Conservation (phyloP, 2,113 vertebrate genomes). For the Bos indicus region DNA sequence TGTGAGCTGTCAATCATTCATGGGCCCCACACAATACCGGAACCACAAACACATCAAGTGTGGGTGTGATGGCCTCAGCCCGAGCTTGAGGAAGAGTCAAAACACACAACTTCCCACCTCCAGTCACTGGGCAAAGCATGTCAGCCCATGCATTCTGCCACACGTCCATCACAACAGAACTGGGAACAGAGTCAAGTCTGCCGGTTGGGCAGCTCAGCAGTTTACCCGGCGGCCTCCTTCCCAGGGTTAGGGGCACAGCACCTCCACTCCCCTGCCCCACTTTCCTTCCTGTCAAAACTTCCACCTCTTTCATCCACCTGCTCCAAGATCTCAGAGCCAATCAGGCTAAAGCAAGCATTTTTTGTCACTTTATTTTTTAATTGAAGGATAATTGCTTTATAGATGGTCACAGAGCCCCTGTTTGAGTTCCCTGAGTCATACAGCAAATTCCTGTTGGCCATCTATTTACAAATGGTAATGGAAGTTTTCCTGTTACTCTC, state of each 20-base stretch:
- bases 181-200: accelerated
- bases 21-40: background rate
- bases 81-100: background rate
- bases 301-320: accelerated
- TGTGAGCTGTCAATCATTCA: accelerated
- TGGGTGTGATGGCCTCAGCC: too few relatives aligned
- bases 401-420: background rate
- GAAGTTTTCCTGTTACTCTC: background rate
- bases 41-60: background rate
- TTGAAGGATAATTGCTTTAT: background rate
- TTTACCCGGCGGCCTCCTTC: background rate
- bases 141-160: accelerated
- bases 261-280: background rate
- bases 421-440: background rate
- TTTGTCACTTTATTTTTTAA: background rate
- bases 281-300: background rate
- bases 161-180: accelerated
- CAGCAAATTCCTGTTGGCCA: accelerated
- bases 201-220: too few relatives aligned
- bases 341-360: background rate
- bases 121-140: background rate
- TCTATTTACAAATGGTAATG: background rate
- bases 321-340: background rate
- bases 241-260: accelerated
- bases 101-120: background rate